Percentiles rank a stretch among this genome's conserved stretches.
These are phyloP conservation scores for Hestina assimilis DNA, from an alignment of 1,140 invertebrate species.

Conservation along the genomic window DNA sequence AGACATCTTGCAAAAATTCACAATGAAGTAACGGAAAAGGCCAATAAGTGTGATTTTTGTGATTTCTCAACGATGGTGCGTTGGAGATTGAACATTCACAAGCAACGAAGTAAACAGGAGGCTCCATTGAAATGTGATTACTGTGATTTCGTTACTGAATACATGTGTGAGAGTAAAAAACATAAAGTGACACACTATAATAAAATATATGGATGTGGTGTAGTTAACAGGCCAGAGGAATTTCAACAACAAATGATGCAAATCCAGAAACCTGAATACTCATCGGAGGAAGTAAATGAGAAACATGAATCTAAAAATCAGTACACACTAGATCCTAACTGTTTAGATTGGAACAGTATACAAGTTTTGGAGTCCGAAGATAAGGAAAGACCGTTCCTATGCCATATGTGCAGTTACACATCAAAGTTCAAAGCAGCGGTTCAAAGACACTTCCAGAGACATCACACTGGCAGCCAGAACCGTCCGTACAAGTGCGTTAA, in stretches of 20 bases:
- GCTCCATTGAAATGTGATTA: conserved; percentile 33
- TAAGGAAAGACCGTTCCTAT: conserved; percentile 45
- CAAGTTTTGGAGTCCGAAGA: conserved; percentile 45
- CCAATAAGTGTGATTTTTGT: conserved; percentile 46
- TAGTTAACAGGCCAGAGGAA: background rate
- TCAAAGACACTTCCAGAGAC: conserved; percentile 54
- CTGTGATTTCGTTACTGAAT: conserved; percentile 45
- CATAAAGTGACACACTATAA: conserved; percentile 44
- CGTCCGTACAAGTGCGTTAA: conserved; percentile 52
- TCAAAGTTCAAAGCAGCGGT: conserved; percentile 58
- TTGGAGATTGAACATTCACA: conserved; percentile 52
- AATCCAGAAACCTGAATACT: conserved; percentile 1
- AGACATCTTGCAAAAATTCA: conserved; percentile 57
- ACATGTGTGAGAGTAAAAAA: conserved; percentile 47
- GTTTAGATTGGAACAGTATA: conserved; percentile 49
- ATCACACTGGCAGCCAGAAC: conserved; percentile 46
- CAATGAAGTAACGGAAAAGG: conserved; percentile 44
- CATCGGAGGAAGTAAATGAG: background rate
- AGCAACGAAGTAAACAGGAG: conserved; percentile 40
- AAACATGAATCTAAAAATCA: conserved; percentile 29
- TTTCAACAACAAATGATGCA: background rate
- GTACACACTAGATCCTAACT: conserved; percentile 40
- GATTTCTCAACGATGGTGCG: conserved; percentile 48
- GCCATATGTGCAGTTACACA: conserved; percentile 43
- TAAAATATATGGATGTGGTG: conserved; percentile 31